A percentile compares a stretch with the other conserved stretches of the same genome.
phyloP scores from a whole-genome alignment of 2,113 vertebrate genomes.

The Melospiza melodia region DNA sequence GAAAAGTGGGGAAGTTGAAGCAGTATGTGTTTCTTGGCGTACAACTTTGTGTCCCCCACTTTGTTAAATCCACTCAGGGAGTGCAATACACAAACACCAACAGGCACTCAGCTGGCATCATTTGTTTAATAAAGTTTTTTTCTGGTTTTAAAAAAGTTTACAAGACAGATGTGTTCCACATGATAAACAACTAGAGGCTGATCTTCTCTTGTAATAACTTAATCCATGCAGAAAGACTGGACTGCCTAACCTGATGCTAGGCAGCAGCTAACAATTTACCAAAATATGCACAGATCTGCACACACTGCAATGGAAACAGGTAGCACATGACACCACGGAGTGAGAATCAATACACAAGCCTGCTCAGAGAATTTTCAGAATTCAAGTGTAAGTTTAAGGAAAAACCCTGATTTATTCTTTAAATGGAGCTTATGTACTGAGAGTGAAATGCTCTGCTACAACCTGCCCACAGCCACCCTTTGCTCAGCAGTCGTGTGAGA shows the following conservation, averaged over 20 bases:
- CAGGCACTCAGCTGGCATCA: constrained; percentile 21
- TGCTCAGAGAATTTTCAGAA: constrained; percentile 31
- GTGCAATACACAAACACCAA: background rate
- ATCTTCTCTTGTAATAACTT: constrained; percentile 4
- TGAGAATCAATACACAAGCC: constrained; percentile 40
- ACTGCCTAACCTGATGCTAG: background rate
- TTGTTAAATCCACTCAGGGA: background rate
- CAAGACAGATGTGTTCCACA: constrained; percentile 65
- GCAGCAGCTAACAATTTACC: constrained; percentile 9
- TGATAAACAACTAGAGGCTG: background rate
- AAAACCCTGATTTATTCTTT: constrained; percentile 9
- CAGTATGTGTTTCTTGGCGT: background rate
- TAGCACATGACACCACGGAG: constrained; percentile 24
- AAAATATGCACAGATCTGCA: background rate
- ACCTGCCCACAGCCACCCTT: background rate
- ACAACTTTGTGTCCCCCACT: background rate
- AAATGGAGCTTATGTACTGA: constrained; percentile 6
- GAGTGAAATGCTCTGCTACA: constrained; percentile 17
- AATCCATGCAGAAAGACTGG: constrained; percentile 42
- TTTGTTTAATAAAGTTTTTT: constrained; percentile 67
- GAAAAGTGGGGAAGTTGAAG: background rate
- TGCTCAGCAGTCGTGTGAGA: constrained; percentile 18
- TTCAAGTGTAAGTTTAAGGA: constrained; percentile 60
- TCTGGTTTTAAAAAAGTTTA: constrained; percentile 70
- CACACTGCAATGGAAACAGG: constrained; percentile 12